A percentile compares a stretch with the other conserved stretches of the same genome.
These are phyloP conservation scores for Aratinga solstitialis DNA, from an alignment of 2,797 vertebrate species.

Conservation along the genomic window DNA sequence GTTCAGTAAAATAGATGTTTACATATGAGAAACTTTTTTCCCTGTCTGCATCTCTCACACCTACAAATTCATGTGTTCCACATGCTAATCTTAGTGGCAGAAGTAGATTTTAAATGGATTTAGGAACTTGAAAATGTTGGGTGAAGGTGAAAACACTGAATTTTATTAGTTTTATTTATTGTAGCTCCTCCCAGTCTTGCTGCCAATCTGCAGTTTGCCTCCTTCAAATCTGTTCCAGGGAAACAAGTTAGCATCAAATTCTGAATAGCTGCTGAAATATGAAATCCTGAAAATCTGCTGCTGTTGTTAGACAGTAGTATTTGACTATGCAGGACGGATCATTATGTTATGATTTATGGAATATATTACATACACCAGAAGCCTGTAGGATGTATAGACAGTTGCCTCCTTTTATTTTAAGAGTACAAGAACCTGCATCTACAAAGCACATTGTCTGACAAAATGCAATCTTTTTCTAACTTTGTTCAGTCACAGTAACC, in stretches of 20 bases:
- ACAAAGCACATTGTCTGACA: background rate
- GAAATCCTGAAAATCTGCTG: background rate
- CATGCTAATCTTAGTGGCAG: background rate
- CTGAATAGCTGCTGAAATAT: background rate
- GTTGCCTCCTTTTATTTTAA: background rate
- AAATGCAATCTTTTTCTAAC: background rate
- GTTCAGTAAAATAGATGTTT: slow-evolving; percentile 24
- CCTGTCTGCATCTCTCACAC: background rate
- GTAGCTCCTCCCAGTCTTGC: background rate
- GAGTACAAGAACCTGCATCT: background rate
- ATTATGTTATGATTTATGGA: background rate
- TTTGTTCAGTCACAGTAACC: background rate
- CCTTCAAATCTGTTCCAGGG: background rate
- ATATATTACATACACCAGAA: background rate
- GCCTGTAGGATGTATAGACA: background rate
- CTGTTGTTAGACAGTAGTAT: background rate
- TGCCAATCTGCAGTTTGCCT: background rate
- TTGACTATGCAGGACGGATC: background rate
- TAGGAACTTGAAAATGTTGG: background rate
- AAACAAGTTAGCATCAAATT: background rate
- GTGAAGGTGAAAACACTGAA: background rate
- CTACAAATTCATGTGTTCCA: background rate
- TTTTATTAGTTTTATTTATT: background rate
- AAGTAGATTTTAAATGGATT: background rate
- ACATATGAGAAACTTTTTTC: background rate